Evolutionary conservation across 2,888 invertebrate species (phyloP).

Genomic region (Achlya flavicornis): DNA sequence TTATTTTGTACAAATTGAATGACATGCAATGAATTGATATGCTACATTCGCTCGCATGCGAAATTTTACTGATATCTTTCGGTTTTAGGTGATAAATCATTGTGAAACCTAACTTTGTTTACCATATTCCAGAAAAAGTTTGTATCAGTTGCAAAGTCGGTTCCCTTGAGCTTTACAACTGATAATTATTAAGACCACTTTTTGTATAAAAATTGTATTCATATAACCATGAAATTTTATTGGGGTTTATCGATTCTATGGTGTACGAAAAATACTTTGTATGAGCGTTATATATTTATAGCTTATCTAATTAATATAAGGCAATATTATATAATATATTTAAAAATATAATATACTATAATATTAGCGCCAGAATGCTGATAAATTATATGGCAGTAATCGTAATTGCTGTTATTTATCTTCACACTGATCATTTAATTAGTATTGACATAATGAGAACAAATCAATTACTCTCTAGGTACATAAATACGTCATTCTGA

Average conservation of each 20-base stretch:
- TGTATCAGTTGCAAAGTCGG: too few species aligned
- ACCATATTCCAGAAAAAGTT: too few species aligned
- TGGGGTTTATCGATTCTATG: too few species aligned
- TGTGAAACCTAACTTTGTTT: too few species aligned
- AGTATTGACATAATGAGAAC: constrained; percentile 56
- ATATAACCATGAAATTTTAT: too few species aligned
- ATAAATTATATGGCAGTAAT: constrained; percentile 67
- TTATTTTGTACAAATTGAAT: not conserved
- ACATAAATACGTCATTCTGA: not conserved
- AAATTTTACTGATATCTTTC: too few species aligned
- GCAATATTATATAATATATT: too few species aligned
- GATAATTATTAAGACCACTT: too few species aligned
- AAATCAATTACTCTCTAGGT: constrained; percentile 55
- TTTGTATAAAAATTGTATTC: too few species aligned
- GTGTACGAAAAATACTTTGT: not conserved
- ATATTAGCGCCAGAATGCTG: constrained; percentile 17
- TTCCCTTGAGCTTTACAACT: too few species aligned
- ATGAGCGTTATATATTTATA: not conserved
- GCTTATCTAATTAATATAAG: not conserved
- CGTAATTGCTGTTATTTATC: constrained; percentile 61
- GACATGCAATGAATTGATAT: not conserved
- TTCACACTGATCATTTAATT: constrained; percentile 61
- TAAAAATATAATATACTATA: too few species aligned
- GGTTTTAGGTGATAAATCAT: too few species aligned
- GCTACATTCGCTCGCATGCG: not conserved